Evolutionary conservation across 2,888 invertebrate species (phyloP).

Genomic region (Drosophila imparisetae): DNA sequence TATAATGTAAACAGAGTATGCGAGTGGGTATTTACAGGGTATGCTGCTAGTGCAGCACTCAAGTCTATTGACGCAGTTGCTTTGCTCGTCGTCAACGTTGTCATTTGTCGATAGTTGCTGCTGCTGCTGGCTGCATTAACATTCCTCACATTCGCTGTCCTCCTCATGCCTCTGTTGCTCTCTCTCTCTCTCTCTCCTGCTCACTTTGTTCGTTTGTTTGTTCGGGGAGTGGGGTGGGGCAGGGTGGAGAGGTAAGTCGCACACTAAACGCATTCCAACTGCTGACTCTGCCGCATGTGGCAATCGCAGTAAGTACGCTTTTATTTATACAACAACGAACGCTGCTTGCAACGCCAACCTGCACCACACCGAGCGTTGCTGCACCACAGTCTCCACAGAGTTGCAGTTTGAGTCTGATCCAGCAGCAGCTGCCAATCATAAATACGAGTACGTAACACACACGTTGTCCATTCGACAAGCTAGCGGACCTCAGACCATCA

Average conservation of each 20-base stretch:
- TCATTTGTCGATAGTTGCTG: conserved; percentile 26
- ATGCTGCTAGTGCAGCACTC: background rate
- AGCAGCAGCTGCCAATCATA: conserved; percentile 71
- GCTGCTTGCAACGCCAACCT: conserved; percentile 57
- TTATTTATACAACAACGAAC: conserved; percentile 72
- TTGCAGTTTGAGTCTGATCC: background rate
- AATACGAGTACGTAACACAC: conserved; percentile 71
- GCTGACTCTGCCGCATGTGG: conserved; percentile 55
- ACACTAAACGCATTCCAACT: conserved; percentile 74
- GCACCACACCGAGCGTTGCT: background rate
- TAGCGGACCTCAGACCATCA: conserved; percentile 14
- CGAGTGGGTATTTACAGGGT: conserved; percentile 1
- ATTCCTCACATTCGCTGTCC: conserved; percentile 67
- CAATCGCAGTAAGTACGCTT: conserved; percentile 68
- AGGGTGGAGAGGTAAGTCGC: conserved; percentile 23
- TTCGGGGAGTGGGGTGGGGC: background rate
- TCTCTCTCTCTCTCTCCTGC: background rate
- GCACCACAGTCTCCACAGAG: background rate
- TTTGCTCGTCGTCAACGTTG: conserved; percentile 18
- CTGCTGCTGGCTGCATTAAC: conserved; percentile 75
- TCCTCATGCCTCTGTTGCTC: background rate
- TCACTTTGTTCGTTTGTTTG: background rate
- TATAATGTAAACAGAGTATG: background rate
- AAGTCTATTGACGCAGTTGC: background rate
- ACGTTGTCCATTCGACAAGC: conserved; percentile 54